phyloP scores from a whole-genome alignment of 2,888 invertebrate genomes.

The Drosophila diplacantha region DNA sequence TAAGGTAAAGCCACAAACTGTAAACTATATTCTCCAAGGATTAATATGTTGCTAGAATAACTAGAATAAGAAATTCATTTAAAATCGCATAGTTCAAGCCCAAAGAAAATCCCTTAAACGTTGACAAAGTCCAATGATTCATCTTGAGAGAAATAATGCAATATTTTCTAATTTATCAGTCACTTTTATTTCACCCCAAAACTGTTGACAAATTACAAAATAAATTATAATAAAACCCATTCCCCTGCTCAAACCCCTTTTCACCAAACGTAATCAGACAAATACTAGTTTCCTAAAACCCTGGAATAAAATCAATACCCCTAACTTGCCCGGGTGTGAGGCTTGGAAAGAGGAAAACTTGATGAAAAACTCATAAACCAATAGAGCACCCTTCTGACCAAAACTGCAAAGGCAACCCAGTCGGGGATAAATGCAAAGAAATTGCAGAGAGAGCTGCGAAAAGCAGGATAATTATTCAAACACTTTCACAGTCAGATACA shows the following conservation, averaged over 20 bases:
- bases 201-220: neutral
- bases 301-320: conserved; percentile 9
- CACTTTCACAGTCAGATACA: conserved; percentile 59
- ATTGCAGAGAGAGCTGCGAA: conserved; percentile 14
- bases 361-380: conserved; percentile 38
- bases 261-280: conserved; percentile 5
- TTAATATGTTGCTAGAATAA: neutral
- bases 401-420: conserved; percentile 9
- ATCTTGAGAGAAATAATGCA: neutral
- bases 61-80: neutral
- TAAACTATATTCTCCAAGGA: no score
- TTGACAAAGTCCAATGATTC: neutral
- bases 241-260: neutral
- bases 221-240: conserved; percentile 11
- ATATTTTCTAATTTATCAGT: neutral
- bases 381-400: conserved; percentile 17
- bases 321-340: neutral
- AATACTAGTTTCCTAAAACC: conserved; percentile 7
- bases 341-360: conserved; percentile 4
- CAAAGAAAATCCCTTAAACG: neutral
- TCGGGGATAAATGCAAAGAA: conserved; percentile 19
- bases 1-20: no score
- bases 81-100: neutral
- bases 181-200: neutral
- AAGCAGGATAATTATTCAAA: conserved; percentile 66